A percentile compares a stretch with the other conserved stretches of the same genome.
Conservation (phyloP, 2,797 vertebrate genomes). For the Galaxias olidus region DNA sequence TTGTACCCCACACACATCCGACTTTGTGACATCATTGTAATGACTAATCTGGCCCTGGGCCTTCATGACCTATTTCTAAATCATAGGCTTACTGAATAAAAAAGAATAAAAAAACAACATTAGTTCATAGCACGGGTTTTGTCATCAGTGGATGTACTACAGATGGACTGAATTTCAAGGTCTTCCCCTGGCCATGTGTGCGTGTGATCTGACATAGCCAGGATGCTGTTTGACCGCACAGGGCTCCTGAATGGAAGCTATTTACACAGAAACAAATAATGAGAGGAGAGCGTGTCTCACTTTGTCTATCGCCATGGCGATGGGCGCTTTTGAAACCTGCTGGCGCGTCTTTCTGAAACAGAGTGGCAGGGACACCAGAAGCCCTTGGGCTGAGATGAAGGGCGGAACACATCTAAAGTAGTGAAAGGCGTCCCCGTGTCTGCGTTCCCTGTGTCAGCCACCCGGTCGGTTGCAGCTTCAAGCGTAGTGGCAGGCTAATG, state of each 20-base stretch:
- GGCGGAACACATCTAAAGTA: slow-evolving; percentile 37
- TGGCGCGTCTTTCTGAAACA: slow-evolving; percentile 24
- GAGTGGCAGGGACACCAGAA: neutral
- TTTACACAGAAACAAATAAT: slow-evolving; percentile 39
- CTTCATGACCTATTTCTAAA: too few relatives aligned
- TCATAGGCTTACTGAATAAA: too few relatives aligned
- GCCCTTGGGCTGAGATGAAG: slow-evolving; percentile 45
- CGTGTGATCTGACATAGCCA: slow-evolving; percentile 38
- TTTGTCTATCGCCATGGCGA: slow-evolving; percentile 42
- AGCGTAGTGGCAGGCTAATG: neutral
- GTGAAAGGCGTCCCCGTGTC: slow-evolving; percentile 30
- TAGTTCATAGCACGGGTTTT: slow-evolving; percentile 36
- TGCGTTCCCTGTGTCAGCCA: neutral
- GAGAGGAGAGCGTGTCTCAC: slow-evolving; percentile 24
- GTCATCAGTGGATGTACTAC: slow-evolving; percentile 36
- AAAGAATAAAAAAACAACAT: too few relatives aligned
- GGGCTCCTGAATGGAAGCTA: slow-evolving; percentile 26
- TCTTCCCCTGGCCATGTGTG: slow-evolving; percentile 7
- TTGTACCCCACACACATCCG: too few relatives aligned
- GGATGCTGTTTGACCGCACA: slow-evolving; percentile 16
- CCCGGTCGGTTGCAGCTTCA: slow-evolving; percentile 18
- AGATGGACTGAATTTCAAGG: slow-evolving; percentile 36
- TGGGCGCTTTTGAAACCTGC: slow-evolving; percentile 42
- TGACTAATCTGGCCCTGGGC: too few relatives aligned
- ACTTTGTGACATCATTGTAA: too few relatives aligned